Evolutionary conservation across 2,113 vertebrate species (phyloP).

Genomic region (Oceanites oceanicus): DNA sequence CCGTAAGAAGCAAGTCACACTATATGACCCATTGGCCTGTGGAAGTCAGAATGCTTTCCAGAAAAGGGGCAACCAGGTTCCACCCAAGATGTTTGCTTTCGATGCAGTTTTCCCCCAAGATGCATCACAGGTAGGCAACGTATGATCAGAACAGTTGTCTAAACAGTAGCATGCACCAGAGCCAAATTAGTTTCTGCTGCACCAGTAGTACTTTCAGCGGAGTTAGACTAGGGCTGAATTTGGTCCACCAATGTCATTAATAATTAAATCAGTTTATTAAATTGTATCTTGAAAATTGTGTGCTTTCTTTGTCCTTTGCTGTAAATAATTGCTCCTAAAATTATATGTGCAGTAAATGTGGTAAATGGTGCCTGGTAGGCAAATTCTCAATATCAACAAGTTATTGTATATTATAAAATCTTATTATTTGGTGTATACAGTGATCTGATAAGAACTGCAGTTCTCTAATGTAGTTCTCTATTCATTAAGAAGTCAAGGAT

Average conservation of each 20-base stretch:
- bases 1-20: slow-evolving; percentile 93
- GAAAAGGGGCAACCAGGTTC: slow-evolving; percentile 88
- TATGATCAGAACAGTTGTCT: neutral
- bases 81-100: slow-evolving; percentile 97
- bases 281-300: neutral
- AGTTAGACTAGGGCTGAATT: neutral
- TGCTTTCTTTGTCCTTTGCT: neutral
- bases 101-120: slow-evolving; percentile 95
- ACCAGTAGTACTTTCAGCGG: neutral
- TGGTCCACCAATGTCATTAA: neutral
- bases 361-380: neutral
- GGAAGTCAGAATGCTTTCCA: slow-evolving; percentile 80
- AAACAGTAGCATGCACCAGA: neutral
- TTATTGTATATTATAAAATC: neutral
- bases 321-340: neutral
- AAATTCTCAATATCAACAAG: neutral
- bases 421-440: neutral
- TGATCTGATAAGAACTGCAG: neutral
- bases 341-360: neutral
- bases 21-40: slow-evolving; percentile 88
- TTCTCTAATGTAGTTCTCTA: neutral
- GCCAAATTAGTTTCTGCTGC: neutral
- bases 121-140: slow-evolving; percentile 86
- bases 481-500: neutral
- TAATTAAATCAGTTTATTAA: neutral